Base-by-base conservation (phyloP, 23 tunicate genomes). In the Clavelina lepadiformis region DNA sequence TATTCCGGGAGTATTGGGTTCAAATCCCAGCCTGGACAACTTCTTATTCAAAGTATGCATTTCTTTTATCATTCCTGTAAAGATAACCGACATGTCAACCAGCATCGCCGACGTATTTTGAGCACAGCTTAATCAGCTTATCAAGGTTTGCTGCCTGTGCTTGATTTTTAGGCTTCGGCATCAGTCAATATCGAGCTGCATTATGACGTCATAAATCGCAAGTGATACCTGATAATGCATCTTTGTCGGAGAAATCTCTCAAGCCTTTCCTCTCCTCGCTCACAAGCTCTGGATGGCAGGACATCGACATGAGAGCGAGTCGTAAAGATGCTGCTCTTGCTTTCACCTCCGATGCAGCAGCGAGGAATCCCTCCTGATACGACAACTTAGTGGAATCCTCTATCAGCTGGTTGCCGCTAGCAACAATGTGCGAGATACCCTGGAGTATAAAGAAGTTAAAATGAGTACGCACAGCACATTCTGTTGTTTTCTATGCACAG, bases 1-100 rank as follows among this genome's bases (percentile, higher is more conserved):
- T 15, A 53, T 18, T 20, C 69, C 35, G 3, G 68, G 20, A 11
- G 27, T 8, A 2, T 77, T 67, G 5, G 80, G 68, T 29, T 73
- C 74, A 47, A 73, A 82, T 26, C 89, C 89, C 34, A 82, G 62
- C 3, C 55, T 26, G 22, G 80, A 68, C 38, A 82, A 45, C 31
- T 82, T 82, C 26, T 82, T 37, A 50, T 71, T 80, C 19, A 80
- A 38, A 6, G 56, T 51, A 19, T 53, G 76, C 86, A 80, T 80
- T 38, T 80, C 72, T 29, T 62, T 37, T 5, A 80, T 62, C 34
- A 71, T 71, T n/a, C 70, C 86, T 80, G 41, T 21, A 65, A 65
- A 0, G 1, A 8, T n/a, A 61, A 31, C n/a, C n/a, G n/a, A n/a
- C n/a, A n/a, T n/a, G n/a, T 55, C 19, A 46, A 46, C n/a, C 51